Conservation (phyloP, 2,888 invertebrate species). For the Drosophila antonietae region DNA sequence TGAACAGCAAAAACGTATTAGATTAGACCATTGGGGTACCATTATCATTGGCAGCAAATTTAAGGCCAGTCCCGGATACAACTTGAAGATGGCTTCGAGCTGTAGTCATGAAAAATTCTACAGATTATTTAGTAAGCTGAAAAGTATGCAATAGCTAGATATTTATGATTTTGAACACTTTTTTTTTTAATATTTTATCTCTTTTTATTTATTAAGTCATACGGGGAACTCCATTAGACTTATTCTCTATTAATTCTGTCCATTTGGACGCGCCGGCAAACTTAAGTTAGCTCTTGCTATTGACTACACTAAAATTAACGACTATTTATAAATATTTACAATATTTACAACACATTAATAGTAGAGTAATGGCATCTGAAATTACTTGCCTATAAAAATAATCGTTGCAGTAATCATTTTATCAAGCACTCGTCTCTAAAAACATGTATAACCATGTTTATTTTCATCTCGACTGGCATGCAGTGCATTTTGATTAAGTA, state of each 20-base stretch:
- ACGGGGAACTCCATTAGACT: too few species aligned
- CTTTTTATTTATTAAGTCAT: too few species aligned
- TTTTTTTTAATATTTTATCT: too few species aligned
- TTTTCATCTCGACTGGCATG: slow-evolving; percentile 20
- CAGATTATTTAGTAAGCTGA: neutral
- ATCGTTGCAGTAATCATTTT: neutral
- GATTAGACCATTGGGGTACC: slow-evolving; percentile 43
- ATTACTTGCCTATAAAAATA: neutral
- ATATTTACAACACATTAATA: too few species aligned
- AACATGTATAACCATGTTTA: neutral
- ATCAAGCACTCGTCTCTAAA: neutral
- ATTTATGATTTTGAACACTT: too few species aligned
- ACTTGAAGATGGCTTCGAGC: neutral
- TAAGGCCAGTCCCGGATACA: slow-evolving; percentile 15
- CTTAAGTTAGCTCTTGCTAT: too few species aligned
- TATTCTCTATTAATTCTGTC: too few species aligned
- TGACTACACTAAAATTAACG: too few species aligned
- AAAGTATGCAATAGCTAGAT: neutral
- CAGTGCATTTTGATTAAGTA: slow-evolving; percentile 54
- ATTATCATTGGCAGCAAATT: slow-evolving; percentile 45
- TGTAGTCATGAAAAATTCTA: neutral
- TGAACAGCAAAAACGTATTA: slow-evolving; percentile 65
- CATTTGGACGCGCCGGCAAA: too few species aligned
- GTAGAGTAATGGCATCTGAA: too few species aligned
- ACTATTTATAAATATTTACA: too few species aligned